Percentiles rank a stretch among this genome's conserved stretches.
These are phyloP conservation scores for Semaprochilodus insignis DNA, from an alignment of 2,797 vertebrate genomes.

Conservation along the genomic window DNA sequence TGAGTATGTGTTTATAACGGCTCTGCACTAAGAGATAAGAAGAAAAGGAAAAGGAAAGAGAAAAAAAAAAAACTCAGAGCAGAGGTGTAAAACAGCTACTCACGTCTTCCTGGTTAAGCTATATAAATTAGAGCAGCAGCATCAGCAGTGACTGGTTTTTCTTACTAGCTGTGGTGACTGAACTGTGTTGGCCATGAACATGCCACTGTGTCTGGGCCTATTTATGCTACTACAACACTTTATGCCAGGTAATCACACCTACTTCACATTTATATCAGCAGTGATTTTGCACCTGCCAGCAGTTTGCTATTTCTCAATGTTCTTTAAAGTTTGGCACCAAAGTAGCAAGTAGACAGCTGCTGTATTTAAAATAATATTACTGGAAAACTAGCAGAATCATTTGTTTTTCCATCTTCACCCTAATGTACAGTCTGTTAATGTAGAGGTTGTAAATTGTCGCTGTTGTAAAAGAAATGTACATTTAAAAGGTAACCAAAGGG, in stretches of 20 bases:
- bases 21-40: too few species aligned
- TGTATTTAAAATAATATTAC: background rate
- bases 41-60: background rate
- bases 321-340: background rate
- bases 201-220: background rate
- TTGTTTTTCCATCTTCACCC: background rate
- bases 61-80: background rate
- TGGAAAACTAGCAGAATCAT: background rate
- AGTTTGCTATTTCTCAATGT: background rate
- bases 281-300: background rate
- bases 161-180: background rate
- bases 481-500: too few species aligned
- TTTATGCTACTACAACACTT: slow-evolving; percentile 50
- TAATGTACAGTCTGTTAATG: background rate
- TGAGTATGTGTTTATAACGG: too few species aligned
- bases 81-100: background rate
- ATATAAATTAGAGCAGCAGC: slow-evolving; percentile 23
- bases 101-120: background rate
- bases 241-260: slow-evolving; percentile 39
- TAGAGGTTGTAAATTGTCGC: too few species aligned
- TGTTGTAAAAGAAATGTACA: too few species aligned
- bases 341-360: background rate
- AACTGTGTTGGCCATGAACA: slow-evolving; percentile 53
- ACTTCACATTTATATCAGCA: background rate
- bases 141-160: background rate